Evolutionary conservation across 2,888 invertebrate species (phyloP).

Genomic region (Platerodrilus igneus): DNA sequence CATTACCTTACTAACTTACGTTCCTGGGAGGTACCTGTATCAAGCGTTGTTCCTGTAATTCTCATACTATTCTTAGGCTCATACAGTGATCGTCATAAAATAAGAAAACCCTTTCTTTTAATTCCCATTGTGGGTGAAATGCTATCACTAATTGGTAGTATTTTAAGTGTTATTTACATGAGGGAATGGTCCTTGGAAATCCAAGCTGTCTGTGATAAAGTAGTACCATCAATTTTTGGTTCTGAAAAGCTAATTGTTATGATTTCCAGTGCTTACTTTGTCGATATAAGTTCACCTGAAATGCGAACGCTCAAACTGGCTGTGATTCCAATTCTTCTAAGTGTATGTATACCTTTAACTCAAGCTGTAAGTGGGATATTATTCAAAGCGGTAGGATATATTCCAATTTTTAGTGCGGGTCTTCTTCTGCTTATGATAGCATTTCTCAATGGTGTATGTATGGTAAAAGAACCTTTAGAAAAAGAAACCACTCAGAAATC

Average conservation of each 20-base stretch:
- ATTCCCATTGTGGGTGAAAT: constrained; percentile 44
- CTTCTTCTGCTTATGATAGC: constrained; percentile 36
- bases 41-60: constrained; percentile 40
- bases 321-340: constrained; percentile 47
- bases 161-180: constrained; percentile 54
- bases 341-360: constrained; percentile 33
- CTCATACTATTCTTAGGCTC: constrained; percentile 44
- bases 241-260: constrained; percentile 50
- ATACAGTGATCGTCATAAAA: constrained; percentile 44
- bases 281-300: constrained; percentile 51
- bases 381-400: constrained; percentile 38
- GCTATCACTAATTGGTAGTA: constrained; percentile 49
- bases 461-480: constrained; percentile 35
- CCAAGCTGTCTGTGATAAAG: constrained; percentile 50
- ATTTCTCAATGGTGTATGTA: constrained; percentile 38
- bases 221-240: constrained; percentile 56
- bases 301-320: constrained; percentile 59
- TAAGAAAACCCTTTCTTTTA: constrained; percentile 44
- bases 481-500: constrained; percentile 6
- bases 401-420: constrained; percentile 36
- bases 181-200: constrained; percentile 51
- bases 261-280: constrained; percentile 44
- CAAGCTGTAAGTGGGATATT: constrained; percentile 40
- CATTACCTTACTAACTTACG: constrained; percentile 48
- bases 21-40: constrained; percentile 41